A percentile compares a stretch with the other conserved stretches of the same genome.
Conservation (phyloP, 2,888 invertebrate species). For the Andrena praecox region DNA sequence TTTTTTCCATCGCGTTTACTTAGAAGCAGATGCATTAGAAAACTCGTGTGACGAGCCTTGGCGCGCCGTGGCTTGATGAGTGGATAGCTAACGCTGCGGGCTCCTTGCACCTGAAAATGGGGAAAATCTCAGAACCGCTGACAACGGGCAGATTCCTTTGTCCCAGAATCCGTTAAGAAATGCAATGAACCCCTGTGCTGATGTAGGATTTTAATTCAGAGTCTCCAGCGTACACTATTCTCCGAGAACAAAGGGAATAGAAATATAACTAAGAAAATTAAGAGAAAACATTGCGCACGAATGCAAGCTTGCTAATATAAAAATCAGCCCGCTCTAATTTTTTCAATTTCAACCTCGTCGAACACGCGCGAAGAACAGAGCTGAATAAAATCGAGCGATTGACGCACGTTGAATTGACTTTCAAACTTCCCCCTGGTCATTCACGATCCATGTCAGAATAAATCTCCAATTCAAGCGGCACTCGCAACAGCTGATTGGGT, state of each 20-base stretch:
- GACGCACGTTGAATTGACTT: neutral
- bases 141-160: neutral
- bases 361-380: no score
- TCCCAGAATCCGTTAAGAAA: neutral
- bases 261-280: no score
- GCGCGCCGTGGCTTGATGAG: constrained; percentile 39
- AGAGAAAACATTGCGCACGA: no score
- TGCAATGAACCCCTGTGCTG: no score
- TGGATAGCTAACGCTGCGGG: constrained; percentile 25
- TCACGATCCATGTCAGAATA: constrained; percentile 15
- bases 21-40: constrained; percentile 78
- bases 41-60: constrained; percentile 69
- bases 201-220: no score
- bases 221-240: no score
- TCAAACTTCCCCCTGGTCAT: constrained; percentile 5
- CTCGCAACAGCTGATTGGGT: constrained; percentile 8
- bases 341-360: no score
- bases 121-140: constrained; percentile 1
- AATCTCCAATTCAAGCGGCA: constrained; percentile 30
- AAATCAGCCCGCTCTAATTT: no score
- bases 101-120: constrained; percentile 15
- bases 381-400: no score
- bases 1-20: constrained; percentile 66
- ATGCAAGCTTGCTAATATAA: no score
- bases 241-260: no score